Base-by-base conservation (phyloP, 2,113 vertebrate species). In the Sialia sialis region DNA sequence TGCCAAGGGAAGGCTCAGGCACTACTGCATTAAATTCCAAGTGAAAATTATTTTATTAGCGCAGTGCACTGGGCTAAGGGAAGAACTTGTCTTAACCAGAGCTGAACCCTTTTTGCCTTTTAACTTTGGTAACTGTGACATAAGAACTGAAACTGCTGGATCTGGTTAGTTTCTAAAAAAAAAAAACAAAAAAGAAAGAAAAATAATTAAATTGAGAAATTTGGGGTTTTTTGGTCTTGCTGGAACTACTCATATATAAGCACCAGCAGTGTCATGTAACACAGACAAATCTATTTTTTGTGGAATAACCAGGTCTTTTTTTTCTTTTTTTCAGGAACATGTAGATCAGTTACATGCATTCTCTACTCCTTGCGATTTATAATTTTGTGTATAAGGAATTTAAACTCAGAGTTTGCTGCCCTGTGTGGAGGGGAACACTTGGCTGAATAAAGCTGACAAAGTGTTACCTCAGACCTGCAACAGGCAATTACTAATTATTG, bases 1-100 rank as follows among this genome's bases (percentile, higher is more conserved):
- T 88, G 75, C 82, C 88, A 96, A 92, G 54, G 87, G 80, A 82
- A 91, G 59, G 32, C 63, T 18, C 66, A 91, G 87, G 44, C 60
- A 72, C 78, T 60, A 7, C 10, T 85, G 67, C 49, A 64, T n/a
- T 83, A 43, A 62, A 66, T 74, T 63, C 82, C 51, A 69, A 54
- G 16, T 58, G 49, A 79, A 88, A 78, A 91, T 59, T 22, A 49
- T 46, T 68, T 73, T 62, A 62, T 77, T 80, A 66, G 38, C 13
- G 25, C 44, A 46, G 25, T 30, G 30, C 49, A 20, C 36, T 19
- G 9, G 70, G 41, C 41, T 68, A 56, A 77, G 67, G 67, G 67
- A 93, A 88, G 43, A 59, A 52, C 20, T 94, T 85, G 27, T 38
- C 56, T 87, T 54, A 91, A 72, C 13, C 54, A 73, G 62, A 68